Base-by-base conservation (phyloP, 2,797 vertebrate species). In the Smutsia temminckii region DNA sequence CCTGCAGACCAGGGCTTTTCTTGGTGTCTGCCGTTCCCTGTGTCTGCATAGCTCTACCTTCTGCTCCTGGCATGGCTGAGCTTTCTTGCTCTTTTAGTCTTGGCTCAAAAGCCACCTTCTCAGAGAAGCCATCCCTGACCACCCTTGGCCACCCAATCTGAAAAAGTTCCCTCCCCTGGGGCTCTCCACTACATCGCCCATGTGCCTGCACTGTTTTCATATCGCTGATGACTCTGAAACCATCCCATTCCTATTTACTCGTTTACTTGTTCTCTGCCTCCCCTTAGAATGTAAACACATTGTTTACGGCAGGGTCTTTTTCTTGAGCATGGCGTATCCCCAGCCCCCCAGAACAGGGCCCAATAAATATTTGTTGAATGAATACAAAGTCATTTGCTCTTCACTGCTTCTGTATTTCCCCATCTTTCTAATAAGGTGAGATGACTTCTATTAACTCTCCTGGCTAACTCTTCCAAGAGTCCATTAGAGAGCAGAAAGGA, bases 401-500 rank as follows among this genome's bases (percentile, higher is more conserved):
- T 80, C 11, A 9, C 17, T 23, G 34, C 16, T 77, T 55, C 90
- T 68, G 0, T 66, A 23, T 61, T 55, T 59, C 27, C 12, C 64
- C 14, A 3, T 78, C 79, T 93, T 84, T 84, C 80, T 78, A 83
- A 32, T 59, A 61, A 86, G 59, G 72, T 0, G 0, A 55, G 42
- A 87, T 37, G 72, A 92, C 75, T 95, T 95, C 87, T 84, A 66
- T 68, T 42, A 95, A 90, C 72, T 40, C 64, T 89, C 29, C 61
- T 91, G 69, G 72, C 68, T 86, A 86, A 93, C 63, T 16, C 79
- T 85, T 85, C 69, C 68, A 10, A 74, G 63, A 87, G 77, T 64
- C 85, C 89, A 81, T 72, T 69, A 91, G 85, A 78, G 71, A 93
- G 79, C 57, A 94, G 53, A 63, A 66, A 93, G 51, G 75, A 74